Evolutionary conservation across 2,113 vertebrate genomes (phyloP), one percentile per base, ranked within the genome.

Genomic region (Oreochromis spilurus): DNA sequence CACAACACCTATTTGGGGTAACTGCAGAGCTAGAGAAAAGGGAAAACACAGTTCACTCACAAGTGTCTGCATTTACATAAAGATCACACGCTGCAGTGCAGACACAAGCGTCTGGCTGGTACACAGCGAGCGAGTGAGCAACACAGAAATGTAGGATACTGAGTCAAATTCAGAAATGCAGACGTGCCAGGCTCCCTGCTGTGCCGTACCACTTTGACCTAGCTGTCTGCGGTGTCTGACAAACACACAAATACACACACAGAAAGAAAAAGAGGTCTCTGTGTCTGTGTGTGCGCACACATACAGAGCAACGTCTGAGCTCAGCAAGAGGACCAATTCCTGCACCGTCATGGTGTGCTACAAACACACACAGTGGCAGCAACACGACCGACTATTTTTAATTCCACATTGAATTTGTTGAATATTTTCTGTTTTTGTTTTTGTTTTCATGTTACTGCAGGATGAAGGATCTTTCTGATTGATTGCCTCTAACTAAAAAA

Each of bases 81-180:
- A 83, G 62, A 34, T 57, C 9, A 14, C 36, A 54, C 13, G 43
- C 65, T 11, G 78, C 84, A 84, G 77, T 60, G 84, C 62, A 86
- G 86, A 85, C 65, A 84, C 52, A 26, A 40, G 81, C 13, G 4
- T 67, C 62, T 3, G 5, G 1, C 5, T 70, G 67, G 81, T 79
- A 84, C 82, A 91, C 72, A 84, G 85, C 45, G 54, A 78, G 72
- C 9, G 5, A 36, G 82, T 9, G 16, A 83, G 12, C 16, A 9
- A 80, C 58, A 58, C 11, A 36, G 40, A 81, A 82, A 85, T 19
- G 31, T 4, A 26, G 58, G 52, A 86, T 53, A 84, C 29, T 1
- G 89, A 91, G 88, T 87, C 78, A 92, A 80, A 90, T 67, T 77
- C 87, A 82, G 86, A 90, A 38, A 60, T n/a, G 8, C 52, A 80